Base-by-base conservation (phyloP, 2,888 invertebrate genomes). In the Drosophila putrida region DNA sequence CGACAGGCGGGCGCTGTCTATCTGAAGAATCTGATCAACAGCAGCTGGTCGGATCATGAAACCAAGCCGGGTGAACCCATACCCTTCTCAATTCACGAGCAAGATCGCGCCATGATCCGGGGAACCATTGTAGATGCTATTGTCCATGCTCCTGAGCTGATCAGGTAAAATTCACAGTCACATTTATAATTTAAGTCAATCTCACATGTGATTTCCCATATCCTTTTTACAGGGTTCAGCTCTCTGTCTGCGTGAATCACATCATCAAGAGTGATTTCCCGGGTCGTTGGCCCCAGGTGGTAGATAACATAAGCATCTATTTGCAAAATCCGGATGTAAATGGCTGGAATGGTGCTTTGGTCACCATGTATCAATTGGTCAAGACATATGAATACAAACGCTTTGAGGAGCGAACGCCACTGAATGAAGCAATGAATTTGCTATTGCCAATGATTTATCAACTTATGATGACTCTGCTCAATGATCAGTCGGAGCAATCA, bases 181-280 rank as follows among this genome's bases (percentile, higher is more conserved):
- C 9, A 11, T 10, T 20, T 5, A 10, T 27, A 6, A 11, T 0
- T 25, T 43, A 11, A 11, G 2, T 43, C 4, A 25, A 43, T 25
- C 25, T 11, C 25, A 25, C 6, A 6, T 25, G 13, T 53, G 6
- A 39, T 10, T 36, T 54, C 11, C 1, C 11, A 43, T 31, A 6
- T 6, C 20, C 2, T n/a, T 41, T 43, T 49, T 49, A 35, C 63
- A 95, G 98, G 91, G 94, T 96, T 46, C 99, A 99, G 92, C 93
- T 99, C 55, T 96, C 97, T 84, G 96, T 98, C n/a, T 97, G 97
- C 91, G 95, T 99, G 15, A 97, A 96, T 92, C 96, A 95, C 72
- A 98, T 99, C 75, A 96, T 99, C 47, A 98, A 98, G 92, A 95
- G 96, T 91, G 99, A 99, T 92, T 99, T 98, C 92, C 99, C 99